phyloP scores from a whole-genome alignment of 2,888 invertebrate genomes.

The Acanthoscelides obtectus region DNA sequence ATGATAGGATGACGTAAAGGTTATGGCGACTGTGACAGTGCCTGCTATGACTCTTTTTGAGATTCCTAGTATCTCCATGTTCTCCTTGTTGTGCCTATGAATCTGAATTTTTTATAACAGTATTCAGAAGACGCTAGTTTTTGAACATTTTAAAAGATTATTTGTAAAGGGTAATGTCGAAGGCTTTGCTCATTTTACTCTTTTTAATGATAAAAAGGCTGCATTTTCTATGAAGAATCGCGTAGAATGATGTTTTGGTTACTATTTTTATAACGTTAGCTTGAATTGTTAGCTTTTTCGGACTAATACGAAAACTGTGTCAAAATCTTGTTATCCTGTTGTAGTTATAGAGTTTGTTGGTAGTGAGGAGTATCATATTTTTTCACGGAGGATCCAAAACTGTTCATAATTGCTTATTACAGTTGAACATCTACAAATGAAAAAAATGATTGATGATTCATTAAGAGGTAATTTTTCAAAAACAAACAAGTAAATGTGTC shows the following conservation, averaged over 20 bases:
- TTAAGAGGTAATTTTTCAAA: too few species aligned
- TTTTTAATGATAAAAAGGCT: not conserved
- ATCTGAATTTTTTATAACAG: not conserved
- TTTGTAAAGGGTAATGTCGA: not conserved
- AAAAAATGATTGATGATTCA: not conserved
- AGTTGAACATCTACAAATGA: not conserved
- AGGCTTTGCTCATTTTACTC: not conserved
- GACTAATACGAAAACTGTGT: not conserved
- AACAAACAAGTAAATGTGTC: too few species aligned
- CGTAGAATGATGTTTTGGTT: not conserved
- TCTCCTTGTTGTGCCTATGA: not conserved
- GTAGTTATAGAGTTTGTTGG: not conserved
- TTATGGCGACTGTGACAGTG: not conserved
- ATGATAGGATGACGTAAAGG: not conserved
- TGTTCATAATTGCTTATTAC: not conserved
- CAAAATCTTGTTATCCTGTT: not conserved
- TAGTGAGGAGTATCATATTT: not conserved
- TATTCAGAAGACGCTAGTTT: not conserved
- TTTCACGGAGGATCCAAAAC: not conserved
- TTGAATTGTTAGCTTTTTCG: not conserved
- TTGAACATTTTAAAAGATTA: not conserved
- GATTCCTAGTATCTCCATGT: not conserved
- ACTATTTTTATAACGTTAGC: not conserved
- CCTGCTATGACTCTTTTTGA: not conserved
- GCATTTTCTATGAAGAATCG: not conserved